Evolutionary conservation across 2,797 vertebrate species (phyloP), one percentile per base, ranked within the genome.

Genomic region (Stomatorhinus walkeri): DNA sequence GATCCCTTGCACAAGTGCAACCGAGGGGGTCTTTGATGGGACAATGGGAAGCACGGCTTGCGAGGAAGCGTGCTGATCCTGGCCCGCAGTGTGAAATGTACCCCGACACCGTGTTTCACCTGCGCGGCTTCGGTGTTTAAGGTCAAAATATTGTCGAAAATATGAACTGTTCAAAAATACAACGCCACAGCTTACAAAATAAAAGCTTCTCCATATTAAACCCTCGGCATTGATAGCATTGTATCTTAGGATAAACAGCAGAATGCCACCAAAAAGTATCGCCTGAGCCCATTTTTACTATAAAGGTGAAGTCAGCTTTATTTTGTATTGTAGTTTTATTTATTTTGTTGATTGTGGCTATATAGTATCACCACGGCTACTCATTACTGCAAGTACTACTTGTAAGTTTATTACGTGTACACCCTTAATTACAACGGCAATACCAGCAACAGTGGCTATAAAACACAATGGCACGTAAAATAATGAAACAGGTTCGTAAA

Each of bases 401-500:
- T 24, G 43, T 84, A 84, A 84, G 43, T 84, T 51, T 49, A 51
- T 48, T 49, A 84, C 43, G 49, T 84, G 43, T 49, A 84, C 43
- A 84, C 36, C 79, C 40, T 83, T 12, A 36, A 72, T 83, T 83
- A 43, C 43, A 43, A n/a, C 36, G 8, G 79, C 43, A 84, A 49
- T 84, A 22, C 10, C 43, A 14, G n/a, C 48, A 46, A 49, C 43
- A 49, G 43, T 51, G 81, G n/a, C 22, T n/a, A 51, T 84, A 49
- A 48, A 48, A 84, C 43, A 51, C 48, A 84, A 24, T 24, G 81
- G 81, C 43, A 84, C 81, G 81, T 84, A 84, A 84, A 49, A 84
- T 49, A 84, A 48, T 84, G 81, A 84, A 51, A 84, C 22, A 51
- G 81, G 22, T 46, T 28, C 48, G 43, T 46, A 84, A 79, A 43